Evolutionary conservation across 2,888 invertebrate genomes (phyloP).

Genomic region (Lutraria lutraria): DNA sequence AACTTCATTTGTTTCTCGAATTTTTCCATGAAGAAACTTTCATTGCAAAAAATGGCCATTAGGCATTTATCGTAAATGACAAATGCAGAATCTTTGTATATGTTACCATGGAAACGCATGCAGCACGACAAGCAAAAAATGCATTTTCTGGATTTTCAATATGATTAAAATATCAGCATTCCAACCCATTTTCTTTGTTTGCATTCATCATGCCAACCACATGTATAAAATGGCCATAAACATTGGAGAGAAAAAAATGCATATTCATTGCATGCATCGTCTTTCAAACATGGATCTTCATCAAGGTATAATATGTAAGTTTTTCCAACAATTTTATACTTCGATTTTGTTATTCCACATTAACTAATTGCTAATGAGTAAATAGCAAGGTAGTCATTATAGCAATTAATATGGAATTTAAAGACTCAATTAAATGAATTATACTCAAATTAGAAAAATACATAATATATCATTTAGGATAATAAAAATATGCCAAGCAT

Average conservation of each 20-base stretch:
- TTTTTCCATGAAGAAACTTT: conserved; percentile 21
- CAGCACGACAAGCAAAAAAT: conserved; percentile 43
- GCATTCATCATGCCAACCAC: conserved; percentile 32
- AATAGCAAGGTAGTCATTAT: conserved; percentile 20
- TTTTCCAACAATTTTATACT: neutral
- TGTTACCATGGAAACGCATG: conserved; percentile 43
- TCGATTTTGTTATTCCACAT: conserved; percentile 6
- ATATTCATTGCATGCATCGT: conserved; percentile 5
- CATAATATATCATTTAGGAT: neutral
- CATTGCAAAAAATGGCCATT: conserved; percentile 31
- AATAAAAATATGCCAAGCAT: neutral
- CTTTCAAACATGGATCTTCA: neutral
- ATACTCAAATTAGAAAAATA: conserved; percentile 19
- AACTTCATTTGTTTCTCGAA: conserved; percentile 4
- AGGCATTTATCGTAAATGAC: conserved; percentile 25
- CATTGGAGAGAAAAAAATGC: neutral
- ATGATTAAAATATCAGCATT: conserved; percentile 21
- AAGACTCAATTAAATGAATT: conserved; percentile 17
- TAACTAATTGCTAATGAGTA: neutral
- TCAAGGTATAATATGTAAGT: conserved; percentile 19
- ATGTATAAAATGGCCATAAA: conserved; percentile 28
- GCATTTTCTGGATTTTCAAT: conserved; percentile 30
- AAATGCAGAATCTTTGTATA: conserved; percentile 28
- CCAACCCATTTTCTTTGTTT: neutral
- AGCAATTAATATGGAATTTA: conserved; percentile 8